phyloP scores from a whole-genome alignment of 2,797 vertebrate species.

The Lutjanus argentimaculatus region DNA sequence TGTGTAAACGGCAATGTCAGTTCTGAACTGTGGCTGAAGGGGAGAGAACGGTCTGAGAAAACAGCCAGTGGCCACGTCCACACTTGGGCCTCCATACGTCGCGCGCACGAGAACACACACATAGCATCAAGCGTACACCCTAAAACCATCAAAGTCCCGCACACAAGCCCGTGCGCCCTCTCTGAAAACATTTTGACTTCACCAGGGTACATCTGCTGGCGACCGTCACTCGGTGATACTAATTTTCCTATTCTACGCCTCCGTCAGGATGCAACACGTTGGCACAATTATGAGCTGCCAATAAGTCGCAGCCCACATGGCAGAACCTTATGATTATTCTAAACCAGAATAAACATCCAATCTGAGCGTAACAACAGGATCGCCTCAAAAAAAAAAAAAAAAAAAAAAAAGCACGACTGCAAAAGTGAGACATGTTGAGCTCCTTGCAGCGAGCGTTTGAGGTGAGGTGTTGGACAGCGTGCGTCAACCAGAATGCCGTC shows the following conservation, averaged over 20 bases:
- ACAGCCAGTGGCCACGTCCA: constrained; percentile 79
- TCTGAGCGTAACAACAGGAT: constrained; percentile 47
- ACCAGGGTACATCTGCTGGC: constrained; percentile 65
- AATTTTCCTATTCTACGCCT: constrained; percentile 62
- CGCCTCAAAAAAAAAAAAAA: constrained; percentile 7
- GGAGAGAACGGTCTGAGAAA: constrained; percentile 53
- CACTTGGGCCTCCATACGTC: constrained; percentile 65
- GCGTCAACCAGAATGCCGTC: constrained; percentile 77
- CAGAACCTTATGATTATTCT: constrained; percentile 54
- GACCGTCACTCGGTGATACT: constrained; percentile 49
- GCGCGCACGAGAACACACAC: constrained; percentile 57
- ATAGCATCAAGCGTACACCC: constrained; percentile 45
- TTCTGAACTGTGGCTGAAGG: constrained; percentile 57
- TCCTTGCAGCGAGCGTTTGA: constrained; percentile 64
- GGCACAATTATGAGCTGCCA: constrained; percentile 60
- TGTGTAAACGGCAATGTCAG: constrained; percentile 82
- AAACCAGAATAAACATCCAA: constrained; percentile 65
- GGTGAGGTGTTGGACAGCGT: constrained; percentile 76
- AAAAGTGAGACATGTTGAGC: constrained; percentile 50
- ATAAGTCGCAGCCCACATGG: constrained; percentile 51
- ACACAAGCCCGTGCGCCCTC: constrained; percentile 48
- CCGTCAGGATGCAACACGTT: constrained; percentile 65
- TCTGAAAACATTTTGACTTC: constrained; percentile 50
- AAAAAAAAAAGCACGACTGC: constrained; percentile 22
- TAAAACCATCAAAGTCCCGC: constrained; percentile 62